Evolutionary conservation across 53 echinoderm and acorn worm species (phyloP).

Genomic region (Luidia sarsii): DNA sequence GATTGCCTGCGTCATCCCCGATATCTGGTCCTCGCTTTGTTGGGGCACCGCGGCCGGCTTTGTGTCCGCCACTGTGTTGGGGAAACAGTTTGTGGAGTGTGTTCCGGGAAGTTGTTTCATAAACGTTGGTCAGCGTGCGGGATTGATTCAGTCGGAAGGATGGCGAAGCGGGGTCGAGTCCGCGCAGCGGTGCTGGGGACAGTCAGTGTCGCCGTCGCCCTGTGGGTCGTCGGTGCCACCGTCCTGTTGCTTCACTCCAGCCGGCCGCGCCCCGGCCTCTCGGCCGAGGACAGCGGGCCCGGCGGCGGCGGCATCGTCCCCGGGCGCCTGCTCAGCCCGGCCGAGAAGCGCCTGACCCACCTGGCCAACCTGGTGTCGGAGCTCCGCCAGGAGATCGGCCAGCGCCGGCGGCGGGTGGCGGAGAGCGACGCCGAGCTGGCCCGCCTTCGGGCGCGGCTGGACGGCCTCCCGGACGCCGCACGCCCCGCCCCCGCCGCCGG

Average conservation of each 20-base stretch:
- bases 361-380: constrained; percentile 42
- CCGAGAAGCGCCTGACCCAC: constrained; percentile 37
- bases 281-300: background rate
- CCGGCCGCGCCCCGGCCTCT: background rate
- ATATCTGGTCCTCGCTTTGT: too few species aligned
- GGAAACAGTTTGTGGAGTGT: too few species aligned
- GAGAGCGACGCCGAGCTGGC: constrained; percentile 43
- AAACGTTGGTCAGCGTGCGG: too few species aligned
- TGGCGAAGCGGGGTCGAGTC: background rate
- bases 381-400: constrained; percentile 36
- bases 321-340: constrained; percentile 25
- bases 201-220: constrained; percentile 17
- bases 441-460: constrained; percentile 32
- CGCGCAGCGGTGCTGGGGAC: constrained; percentile 8
- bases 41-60: too few species aligned
- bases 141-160: too few species aligned
- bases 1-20: too few species aligned
- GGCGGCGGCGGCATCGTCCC: background rate
- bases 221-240: constrained; percentile 29
- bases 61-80: too few species aligned
- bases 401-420: constrained; percentile 28
- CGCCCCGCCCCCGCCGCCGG: background rate
- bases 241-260: constrained; percentile 16
- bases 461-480: constrained; percentile 13
- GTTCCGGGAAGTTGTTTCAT: too few species aligned